Base-by-base conservation (phyloP, 1,140 invertebrate genomes). In the Drosophila sproati region DNA sequence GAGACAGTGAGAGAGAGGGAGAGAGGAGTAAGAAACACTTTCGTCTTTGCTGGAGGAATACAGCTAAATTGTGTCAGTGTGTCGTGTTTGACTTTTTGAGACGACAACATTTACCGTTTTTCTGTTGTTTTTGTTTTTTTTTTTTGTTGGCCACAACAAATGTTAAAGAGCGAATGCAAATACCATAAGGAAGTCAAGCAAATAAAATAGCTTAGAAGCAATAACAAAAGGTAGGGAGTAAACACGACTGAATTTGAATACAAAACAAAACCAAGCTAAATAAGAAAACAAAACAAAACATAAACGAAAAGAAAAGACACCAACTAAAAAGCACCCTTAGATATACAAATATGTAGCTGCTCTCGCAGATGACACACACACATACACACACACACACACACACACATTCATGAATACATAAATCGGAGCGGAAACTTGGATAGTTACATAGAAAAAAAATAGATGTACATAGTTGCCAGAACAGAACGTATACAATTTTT, bases 41-140 rank as follows among this genome's bases (percentile, higher is more conserved):
- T 20, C 20, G 20, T 20, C 20, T 20, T 20, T 20, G 20, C 20
- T 20, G 20, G 20, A 20, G 20, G 20, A 72, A n/a, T 66, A 52
- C 54, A 72, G 50, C 48, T 61, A 47, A 86, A 73, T 63, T 51
- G 76, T 70, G 82, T 82, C 71, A 86, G 32, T 71, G 71, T 75
- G 82, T 68, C 83, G 73, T 88, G 64, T 82, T 88, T 88, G 60
- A 4, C 34, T 80, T 57, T 64, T 39, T n/a, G 37, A 39, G 43
- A 50, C 29, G 29, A 20, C 43, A 41, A 47, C 4, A 31, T 12
- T 37, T 20, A 8, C 31, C 39, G 39, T 43, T 43, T 43, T 20
- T 20, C 20, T 20, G 20, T 2, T 20, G n/a, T n/a, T 31, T 57
- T 10, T 56, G n/a, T 34, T 8, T 32, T 35, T 52, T 50, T 6